phyloP scores from a whole-genome alignment of 2,888 invertebrate species.

The Apamea anceps region DNA sequence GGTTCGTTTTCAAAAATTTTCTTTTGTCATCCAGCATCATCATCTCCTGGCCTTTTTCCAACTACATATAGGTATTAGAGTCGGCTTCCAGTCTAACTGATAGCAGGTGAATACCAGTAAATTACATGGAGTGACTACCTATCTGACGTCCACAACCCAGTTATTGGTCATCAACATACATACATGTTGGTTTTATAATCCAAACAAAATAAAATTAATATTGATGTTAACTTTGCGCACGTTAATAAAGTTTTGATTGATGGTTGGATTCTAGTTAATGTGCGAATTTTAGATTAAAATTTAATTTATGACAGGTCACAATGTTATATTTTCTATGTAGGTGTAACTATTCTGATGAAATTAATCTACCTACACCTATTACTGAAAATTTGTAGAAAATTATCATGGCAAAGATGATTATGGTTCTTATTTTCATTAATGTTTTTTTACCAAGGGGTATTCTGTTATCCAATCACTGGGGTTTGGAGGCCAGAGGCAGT shows the following conservation, averaged over 20 bases:
- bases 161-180: background rate
- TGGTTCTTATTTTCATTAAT: background rate
- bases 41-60: background rate
- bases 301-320: background rate
- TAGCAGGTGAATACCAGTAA: background rate
- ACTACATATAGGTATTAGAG: background rate
- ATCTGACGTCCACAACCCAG: background rate
- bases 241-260: slow-evolving; percentile 47
- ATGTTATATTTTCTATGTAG: background rate
- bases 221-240: slow-evolving; percentile 15
- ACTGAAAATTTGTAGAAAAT: background rate
- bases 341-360: background rate
- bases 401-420: background rate
- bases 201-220: slow-evolving; percentile 14
- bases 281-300: slow-evolving; percentile 9
- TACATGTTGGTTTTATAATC: background rate
- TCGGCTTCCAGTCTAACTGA: background rate
- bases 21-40: background rate
- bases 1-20: background rate
- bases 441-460: background rate
- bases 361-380: background rate
- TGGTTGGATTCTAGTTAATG: background rate
- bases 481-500: background rate
- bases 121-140: background rate
- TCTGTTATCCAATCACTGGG: background rate